Evolutionary conservation across 2,113 vertebrate species (phyloP), one percentile per base, ranked within the genome.

Genomic region (Oxyruncus cristatus): DNA sequence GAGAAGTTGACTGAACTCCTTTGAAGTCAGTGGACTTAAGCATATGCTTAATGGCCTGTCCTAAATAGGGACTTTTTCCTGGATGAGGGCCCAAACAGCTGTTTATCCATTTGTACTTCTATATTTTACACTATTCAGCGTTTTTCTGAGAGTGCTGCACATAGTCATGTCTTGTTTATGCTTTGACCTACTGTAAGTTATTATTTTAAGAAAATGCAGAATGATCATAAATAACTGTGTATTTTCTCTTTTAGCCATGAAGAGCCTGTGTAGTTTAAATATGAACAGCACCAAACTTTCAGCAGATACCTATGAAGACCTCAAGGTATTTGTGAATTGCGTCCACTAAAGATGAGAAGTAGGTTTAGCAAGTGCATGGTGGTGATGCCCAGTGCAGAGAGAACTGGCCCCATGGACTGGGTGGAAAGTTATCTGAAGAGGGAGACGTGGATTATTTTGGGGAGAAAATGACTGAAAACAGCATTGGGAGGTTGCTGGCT

Each of bases 251-350:
- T 9, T 78, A 99, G 99, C 99, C 94, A 99, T 99, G 99, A 99
- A 99, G 97, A 99, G 99, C 95, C 98, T 99, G 95, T 99, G 99
- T 98, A 99, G 99, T 94, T 98, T 99, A 97, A 99, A 99, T 85
- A 99, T 99, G 99, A 99, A 99, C 98, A 99, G 99, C 98, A 99
- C 99, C 97, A 99, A 99, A 98, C 99, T 99, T 94, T 99, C 99
- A 16, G 99, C 99, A 5, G 99, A 99, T 97, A 99, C 99, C n/a
- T 99, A 99, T 0, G 99, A 99, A 96, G 99, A 99, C 98, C 99
- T 99, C 91, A 99, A 99, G 99, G 99, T 99, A 98, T 73, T 79
- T 93, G 58, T 90, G 33, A 97, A 46, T 84, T 96, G 7, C 47
- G 30, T 67, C 50, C 26, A 18, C 68, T 92, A 70, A 63, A 92